Evolutionary conservation across 2,113 vertebrate species (phyloP).

Genomic region (Propithecus coquereli): DNA sequence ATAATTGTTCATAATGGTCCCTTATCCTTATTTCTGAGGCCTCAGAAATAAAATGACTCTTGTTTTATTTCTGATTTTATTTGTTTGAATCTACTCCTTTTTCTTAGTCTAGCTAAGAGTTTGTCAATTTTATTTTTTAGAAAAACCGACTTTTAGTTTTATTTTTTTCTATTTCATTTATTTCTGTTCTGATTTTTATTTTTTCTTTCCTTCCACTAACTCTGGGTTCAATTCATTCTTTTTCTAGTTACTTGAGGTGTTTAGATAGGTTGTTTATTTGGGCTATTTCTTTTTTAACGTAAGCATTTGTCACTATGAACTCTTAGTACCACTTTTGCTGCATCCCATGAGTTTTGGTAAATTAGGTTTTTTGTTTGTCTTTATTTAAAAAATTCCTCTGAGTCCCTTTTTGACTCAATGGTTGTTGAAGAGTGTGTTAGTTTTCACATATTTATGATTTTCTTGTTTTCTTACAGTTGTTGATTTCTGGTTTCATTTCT

Average conservation of each 20-base stretch:
- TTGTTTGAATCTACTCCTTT: not conserved
- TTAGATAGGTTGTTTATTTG: not conserved
- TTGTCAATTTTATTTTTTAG: not conserved
- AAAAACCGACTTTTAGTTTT: not conserved
- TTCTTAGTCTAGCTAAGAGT: not conserved
- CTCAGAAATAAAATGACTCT: not conserved
- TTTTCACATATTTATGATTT: not conserved
- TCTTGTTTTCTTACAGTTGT: not conserved
- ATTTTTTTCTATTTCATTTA: not conserved
- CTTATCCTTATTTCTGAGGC: too few relatives aligned
- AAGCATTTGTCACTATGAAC: not conserved
- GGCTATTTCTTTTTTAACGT: not conserved
- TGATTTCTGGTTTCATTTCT: not conserved
- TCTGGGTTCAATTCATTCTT: not conserved
- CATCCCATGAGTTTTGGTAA: not conserved
- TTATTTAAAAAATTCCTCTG: not conserved
- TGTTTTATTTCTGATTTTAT: not conserved
- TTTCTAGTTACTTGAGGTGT: not conserved
- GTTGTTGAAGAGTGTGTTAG: not conserved
- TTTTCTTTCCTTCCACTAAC: not conserved
- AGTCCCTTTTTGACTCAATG: not conserved
- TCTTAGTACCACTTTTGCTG: not conserved
- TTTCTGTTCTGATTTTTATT: not conserved
- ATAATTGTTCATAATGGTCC: not conserved
- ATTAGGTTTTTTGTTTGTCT: not conserved